Conservation (phyloP, 2,797 vertebrate genomes). For the Saxicola maurus region DNA sequence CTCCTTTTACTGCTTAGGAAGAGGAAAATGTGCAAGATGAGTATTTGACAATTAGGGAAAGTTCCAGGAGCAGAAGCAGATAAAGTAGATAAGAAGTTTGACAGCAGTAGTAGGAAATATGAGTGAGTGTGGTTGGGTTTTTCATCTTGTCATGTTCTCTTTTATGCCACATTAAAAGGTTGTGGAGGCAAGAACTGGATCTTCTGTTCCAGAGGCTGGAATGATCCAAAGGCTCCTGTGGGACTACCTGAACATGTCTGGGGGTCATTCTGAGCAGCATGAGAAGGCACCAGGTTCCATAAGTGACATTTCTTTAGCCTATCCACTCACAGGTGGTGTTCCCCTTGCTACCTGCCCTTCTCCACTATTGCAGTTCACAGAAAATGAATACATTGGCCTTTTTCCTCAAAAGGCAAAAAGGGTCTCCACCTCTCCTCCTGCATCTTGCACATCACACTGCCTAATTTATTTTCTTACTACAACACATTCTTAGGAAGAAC, state of each 20-base stretch:
- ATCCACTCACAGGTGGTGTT: not conserved
- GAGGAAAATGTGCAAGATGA: not conserved
- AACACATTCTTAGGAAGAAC: not conserved
- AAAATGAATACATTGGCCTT: not conserved
- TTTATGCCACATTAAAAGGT: not conserved
- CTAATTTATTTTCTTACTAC: not conserved
- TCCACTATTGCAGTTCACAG: not conserved
- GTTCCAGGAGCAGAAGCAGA: not conserved
- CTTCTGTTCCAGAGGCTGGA: not conserved
- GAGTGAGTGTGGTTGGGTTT: not conserved
- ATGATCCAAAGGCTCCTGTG: not conserved
- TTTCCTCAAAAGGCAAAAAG: not conserved
- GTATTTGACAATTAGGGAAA: not conserved
- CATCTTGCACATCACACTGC: not conserved
- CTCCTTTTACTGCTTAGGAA: not conserved
- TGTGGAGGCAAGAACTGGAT: not conserved
- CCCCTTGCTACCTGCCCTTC: not conserved
- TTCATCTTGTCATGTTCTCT: not conserved
- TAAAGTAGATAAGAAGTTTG: not conserved
- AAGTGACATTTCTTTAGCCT: not conserved
- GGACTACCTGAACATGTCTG: not conserved
- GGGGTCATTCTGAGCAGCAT: not conserved
- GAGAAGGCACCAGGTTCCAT: not conserved
- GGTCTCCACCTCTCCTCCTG: not conserved
- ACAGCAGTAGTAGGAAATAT: not conserved